Percentiles rank a stretch among this genome's conserved stretches.
These are phyloP conservation scores for Drosophila testacea DNA, from an alignment of 2,888 invertebrate species.

Conservation along the genomic window DNA sequence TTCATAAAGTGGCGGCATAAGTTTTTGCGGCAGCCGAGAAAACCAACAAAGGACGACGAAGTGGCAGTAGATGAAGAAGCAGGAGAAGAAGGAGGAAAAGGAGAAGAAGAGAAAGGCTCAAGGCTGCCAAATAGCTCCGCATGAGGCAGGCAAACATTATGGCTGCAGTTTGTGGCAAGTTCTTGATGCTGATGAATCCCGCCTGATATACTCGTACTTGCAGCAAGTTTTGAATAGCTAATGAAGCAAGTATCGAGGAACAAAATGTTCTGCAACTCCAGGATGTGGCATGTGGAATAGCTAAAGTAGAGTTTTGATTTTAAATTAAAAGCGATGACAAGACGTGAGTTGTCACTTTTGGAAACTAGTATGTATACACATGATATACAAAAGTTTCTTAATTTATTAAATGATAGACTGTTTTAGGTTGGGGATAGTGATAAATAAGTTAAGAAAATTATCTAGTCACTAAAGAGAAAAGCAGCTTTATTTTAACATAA, in stretches of 20 bases:
- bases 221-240: conserved; percentile 61
- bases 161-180: conserved; percentile 53
- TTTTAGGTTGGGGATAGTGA: neutral
- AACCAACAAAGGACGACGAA: conserved; percentile 44
- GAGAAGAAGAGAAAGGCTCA: conserved; percentile 2
- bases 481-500: no score
- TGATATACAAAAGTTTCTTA: conserved; percentile 8
- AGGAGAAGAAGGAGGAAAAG: neutral
- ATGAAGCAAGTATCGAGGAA: conserved; percentile 58
- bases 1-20: conserved; percentile 61
- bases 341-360: conserved; percentile 16
- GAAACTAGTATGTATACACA: neutral
- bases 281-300: neutral
- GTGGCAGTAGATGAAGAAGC: conserved; percentile 11
- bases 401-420: conserved; percentile 3
- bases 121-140: conserved; percentile 40
- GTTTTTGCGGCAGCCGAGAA: conserved; percentile 49
- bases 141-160: conserved; percentile 41
- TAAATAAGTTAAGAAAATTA: neutral
- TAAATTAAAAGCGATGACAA: conserved; percentile 9
- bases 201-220: conserved; percentile 50
- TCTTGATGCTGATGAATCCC: conserved; percentile 61
- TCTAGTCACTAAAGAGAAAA: neutral
- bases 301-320: conserved; percentile 5
- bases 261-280: conserved; percentile 18